A percentile compares a stretch with the other conserved stretches of the same genome.
These are phyloP conservation scores for Leptinotarsa lineolata DNA, from an alignment of 1,140 invertebrate genomes.

Conservation along the genomic window DNA sequence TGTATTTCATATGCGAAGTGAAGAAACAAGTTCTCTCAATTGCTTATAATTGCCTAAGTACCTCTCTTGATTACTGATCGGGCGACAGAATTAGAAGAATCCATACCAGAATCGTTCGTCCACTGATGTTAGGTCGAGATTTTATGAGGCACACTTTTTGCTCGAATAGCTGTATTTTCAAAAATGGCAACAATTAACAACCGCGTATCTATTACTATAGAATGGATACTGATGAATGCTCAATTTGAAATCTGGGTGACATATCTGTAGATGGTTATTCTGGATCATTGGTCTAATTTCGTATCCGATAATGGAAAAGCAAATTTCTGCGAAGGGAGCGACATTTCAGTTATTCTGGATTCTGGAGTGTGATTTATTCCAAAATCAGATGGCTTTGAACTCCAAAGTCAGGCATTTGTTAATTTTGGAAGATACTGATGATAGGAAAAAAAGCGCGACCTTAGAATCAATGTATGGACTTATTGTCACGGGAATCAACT, in stretches of 20 bases:
- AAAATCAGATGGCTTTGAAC: too few relatives aligned
- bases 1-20: not conserved
- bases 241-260: conserved; percentile 12
- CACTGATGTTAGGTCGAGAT: conserved; percentile 19
- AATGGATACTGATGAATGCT: conserved; percentile 2
- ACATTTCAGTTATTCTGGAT: too few relatives aligned
- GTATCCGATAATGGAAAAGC: not conserved
- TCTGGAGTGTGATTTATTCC: too few relatives aligned
- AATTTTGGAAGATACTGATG: too few relatives aligned
- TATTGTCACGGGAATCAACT: too few relatives aligned
- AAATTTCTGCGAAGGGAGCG: too few relatives aligned
- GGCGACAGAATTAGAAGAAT: conserved; percentile 11
- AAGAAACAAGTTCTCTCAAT: conserved; percentile 12
- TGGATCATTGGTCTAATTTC: not conserved
- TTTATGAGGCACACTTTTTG: conserved; percentile 11
- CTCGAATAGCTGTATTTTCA: conserved; percentile 11
- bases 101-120: not conserved
- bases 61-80: not conserved
- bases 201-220: not conserved
- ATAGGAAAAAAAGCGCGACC: too few relatives aligned
- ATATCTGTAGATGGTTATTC: not conserved
- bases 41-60: conserved; percentile 16
- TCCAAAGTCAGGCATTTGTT: too few relatives aligned
- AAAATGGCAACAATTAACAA: conserved; percentile 15
- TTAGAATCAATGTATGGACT: too few relatives aligned